phyloP scores from a whole-genome alignment of 2,797 vertebrate genomes.

The Malacoraja senta region DNA sequence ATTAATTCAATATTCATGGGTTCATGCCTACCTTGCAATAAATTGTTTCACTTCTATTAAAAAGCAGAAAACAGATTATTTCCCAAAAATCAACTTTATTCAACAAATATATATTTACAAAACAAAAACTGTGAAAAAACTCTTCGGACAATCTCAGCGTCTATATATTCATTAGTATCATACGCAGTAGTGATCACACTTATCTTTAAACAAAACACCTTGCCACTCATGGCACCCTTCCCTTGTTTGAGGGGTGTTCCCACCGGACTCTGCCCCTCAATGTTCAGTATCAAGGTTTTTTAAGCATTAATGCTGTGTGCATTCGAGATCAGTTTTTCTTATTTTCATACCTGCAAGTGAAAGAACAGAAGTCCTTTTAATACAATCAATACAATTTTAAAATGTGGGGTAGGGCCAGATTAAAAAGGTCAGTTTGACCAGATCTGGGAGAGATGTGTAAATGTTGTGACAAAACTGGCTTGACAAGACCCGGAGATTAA shows the following conservation, averaged over 20 bases:
- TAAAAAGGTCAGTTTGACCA: not conserved
- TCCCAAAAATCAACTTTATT: too few relatives aligned
- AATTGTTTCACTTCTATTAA: not conserved
- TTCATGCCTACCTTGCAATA: not conserved
- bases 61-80: not conserved
- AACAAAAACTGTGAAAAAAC: too few relatives aligned
- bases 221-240: too few relatives aligned
- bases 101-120: too few relatives aligned
- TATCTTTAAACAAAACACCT: too few relatives aligned
- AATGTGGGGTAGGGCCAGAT: too few relatives aligned
- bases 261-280: too few relatives aligned
- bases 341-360: not conserved
- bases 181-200: too few relatives aligned
- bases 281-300: too few relatives aligned
- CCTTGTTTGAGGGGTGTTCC: too few relatives aligned
- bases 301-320: not conserved
- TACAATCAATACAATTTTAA: not conserved
- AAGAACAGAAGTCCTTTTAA: not conserved
- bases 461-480: not conserved
- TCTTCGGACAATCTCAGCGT: too few relatives aligned
- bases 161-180: too few relatives aligned
- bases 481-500: conserved; percentile 3
- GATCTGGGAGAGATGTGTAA: not conserved
- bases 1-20: not conserved
- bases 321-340: not conserved